A percentile compares a stretch with the other conserved stretches of the same genome.
Evolutionary conservation across 1,140 invertebrate genomes (phyloP).

Genomic region (Euura saliciscinereae): DNA sequence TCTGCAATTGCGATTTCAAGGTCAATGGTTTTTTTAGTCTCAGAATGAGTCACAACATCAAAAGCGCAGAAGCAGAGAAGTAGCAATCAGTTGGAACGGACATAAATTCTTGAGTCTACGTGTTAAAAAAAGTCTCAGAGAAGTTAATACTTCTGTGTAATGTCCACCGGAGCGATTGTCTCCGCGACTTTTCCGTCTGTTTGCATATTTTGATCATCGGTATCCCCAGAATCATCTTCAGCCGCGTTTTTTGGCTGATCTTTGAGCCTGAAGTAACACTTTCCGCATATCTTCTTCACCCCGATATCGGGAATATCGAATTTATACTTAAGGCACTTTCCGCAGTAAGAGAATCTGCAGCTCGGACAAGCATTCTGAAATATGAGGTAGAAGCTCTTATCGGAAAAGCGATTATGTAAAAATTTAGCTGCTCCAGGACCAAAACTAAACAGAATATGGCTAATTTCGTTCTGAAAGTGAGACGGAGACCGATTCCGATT

Average conservation of each 20-base stretch:
- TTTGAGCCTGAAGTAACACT: conserved; percentile 44
- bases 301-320: conserved; percentile 39
- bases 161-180: conserved; percentile 42
- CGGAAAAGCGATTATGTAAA: too few relatives aligned
- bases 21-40: background rate
- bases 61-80: too few relatives aligned
- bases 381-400: background rate
- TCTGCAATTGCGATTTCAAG: conserved; percentile 29
- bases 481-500: too few relatives aligned
- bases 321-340: conserved; percentile 56
- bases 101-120: too few relatives aligned
- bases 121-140: background rate
- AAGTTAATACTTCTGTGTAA: conserved; percentile 44
- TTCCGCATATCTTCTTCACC: conserved; percentile 49
- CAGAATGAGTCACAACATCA: background rate
- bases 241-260: conserved; percentile 26
- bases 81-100: too few relatives aligned
- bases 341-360: conserved; percentile 55
- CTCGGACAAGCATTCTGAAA: conserved; percentile 50
- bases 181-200: conserved; percentile 22
- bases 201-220: conserved; percentile 13
- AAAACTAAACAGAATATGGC: too few relatives aligned
- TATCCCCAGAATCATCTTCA: background rate
- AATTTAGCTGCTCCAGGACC: too few relatives aligned
- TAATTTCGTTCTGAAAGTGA: too few relatives aligned